A percentile compares a stretch with the other conserved stretches of the same genome.
phyloP scores from a whole-genome alignment of 2,888 invertebrate genomes.

The Agapostemon virescens region DNA sequence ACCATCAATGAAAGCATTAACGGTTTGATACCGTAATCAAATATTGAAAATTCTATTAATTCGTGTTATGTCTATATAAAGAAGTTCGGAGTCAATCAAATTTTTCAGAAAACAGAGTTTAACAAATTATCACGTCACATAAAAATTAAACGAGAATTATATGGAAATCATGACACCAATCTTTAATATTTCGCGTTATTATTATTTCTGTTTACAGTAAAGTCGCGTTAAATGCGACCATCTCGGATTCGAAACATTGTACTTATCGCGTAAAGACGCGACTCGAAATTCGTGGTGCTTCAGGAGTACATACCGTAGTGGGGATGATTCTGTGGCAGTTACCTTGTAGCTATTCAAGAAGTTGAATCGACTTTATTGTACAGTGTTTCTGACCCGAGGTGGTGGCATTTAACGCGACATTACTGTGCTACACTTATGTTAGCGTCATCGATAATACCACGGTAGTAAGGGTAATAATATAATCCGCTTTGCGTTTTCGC shows the following conservation, averaged over 20 bases:
- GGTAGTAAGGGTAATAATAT: constrained; percentile 8
- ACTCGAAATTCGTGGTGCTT: too few species aligned
- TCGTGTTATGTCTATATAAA: background rate
- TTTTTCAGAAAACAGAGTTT: background rate
- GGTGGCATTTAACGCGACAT: too few species aligned
- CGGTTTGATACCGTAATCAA: background rate
- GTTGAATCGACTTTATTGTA: too few species aligned
- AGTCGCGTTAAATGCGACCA: too few species aligned
- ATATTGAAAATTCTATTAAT: background rate
- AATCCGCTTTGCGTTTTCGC: background rate
- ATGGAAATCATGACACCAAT: constrained; percentile 42
- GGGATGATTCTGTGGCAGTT: too few species aligned
- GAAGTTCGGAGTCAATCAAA: background rate
- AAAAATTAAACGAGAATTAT: constrained; percentile 42
- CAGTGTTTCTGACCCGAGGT: too few species aligned
- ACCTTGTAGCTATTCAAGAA: too few species aligned
- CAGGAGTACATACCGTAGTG: too few species aligned
- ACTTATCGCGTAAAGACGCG: too few species aligned
- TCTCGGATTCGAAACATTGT: too few species aligned
- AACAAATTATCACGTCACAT: constrained; percentile 24
- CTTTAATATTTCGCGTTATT: constrained; percentile 38
- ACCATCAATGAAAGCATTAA: background rate
- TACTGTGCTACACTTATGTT: constrained; percentile 28
- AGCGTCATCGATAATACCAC: constrained; percentile 31
- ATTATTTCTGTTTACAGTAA: constrained; percentile 37